phyloP scores from a whole-genome alignment of 1,140 invertebrate genomes.

The Chrysopa pallens region DNA sequence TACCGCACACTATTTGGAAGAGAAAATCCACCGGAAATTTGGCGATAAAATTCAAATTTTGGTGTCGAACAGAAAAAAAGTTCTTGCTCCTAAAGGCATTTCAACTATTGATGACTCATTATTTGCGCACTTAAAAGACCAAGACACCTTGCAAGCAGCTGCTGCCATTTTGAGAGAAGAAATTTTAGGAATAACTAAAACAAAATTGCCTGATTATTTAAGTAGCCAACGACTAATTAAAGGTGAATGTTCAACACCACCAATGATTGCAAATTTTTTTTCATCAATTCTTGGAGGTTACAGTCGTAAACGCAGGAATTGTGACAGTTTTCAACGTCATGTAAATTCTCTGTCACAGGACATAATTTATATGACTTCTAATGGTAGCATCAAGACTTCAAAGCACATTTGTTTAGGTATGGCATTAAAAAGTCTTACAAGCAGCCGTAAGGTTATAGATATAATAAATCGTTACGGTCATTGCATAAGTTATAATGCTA shows the following conservation, averaged over 20 bases:
- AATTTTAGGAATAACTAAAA: constrained; percentile 4
- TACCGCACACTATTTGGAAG: constrained; percentile 7
- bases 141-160: constrained; percentile 8
- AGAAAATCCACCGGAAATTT: constrained; percentile 9
- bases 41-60: constrained; percentile 8
- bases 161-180: constrained; percentile 9
- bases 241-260: constrained; percentile 8
- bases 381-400: constrained; percentile 8
- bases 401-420: constrained; percentile 13
- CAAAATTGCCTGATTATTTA: constrained; percentile 9
- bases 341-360: constrained; percentile 3
- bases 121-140: constrained; percentile 11
- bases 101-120: constrained; percentile 8
- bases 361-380: constrained; percentile 6
- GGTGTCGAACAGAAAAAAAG: constrained; percentile 8
- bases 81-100: constrained; percentile 8
- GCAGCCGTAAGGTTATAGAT: constrained; percentile 13
- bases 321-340: too few species aligned
- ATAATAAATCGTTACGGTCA: constrained; percentile 15
- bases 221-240: constrained; percentile 8
- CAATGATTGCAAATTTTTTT: constrained; percentile 3
- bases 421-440: constrained; percentile 17
- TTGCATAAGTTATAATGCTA: constrained; percentile 14
- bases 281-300: constrained; percentile 5
- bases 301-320: not conserved